Conservation (phyloP, 2,888 invertebrate species). For the Tanypteryx hageni region DNA sequence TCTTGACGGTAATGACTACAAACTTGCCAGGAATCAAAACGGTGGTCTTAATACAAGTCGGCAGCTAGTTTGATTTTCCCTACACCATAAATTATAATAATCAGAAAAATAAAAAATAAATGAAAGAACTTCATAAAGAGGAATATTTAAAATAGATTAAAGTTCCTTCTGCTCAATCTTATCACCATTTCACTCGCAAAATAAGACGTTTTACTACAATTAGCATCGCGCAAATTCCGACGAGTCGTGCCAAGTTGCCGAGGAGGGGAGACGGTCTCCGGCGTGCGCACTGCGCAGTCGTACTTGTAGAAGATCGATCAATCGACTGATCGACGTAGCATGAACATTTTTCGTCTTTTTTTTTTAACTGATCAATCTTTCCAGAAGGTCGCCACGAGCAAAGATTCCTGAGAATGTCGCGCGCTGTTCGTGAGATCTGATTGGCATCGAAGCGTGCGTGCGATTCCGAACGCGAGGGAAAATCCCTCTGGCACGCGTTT, state of each 20-base stretch:
- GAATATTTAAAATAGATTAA: no score
- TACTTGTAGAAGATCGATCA: neutral
- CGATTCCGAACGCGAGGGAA: conserved; percentile 10
- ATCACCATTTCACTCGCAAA: neutral
- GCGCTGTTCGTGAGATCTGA: neutral
- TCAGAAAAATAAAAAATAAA: no score
- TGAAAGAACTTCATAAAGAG: no score
- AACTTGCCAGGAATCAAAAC: no score
- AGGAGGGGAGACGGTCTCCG: neutral
- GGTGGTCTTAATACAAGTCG: no score
- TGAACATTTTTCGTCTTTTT: neutral
- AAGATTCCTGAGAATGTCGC: neutral
- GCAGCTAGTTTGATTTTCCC: no score
- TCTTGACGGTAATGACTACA: no score
- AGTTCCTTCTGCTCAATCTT: no score
- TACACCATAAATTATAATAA: no score
- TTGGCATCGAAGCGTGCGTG: neutral
- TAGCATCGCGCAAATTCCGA: neutral
- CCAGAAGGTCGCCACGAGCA: neutral
- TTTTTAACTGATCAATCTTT: neutral
- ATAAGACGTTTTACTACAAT: conserved; percentile 12
- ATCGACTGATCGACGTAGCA: neutral
- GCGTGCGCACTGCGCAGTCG: neutral
- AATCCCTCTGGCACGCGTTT: conserved; percentile 16
- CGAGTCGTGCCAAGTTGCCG: neutral